Base-by-base conservation (phyloP, 2,113 vertebrate genomes). In the Rhipidura dahli region DNA sequence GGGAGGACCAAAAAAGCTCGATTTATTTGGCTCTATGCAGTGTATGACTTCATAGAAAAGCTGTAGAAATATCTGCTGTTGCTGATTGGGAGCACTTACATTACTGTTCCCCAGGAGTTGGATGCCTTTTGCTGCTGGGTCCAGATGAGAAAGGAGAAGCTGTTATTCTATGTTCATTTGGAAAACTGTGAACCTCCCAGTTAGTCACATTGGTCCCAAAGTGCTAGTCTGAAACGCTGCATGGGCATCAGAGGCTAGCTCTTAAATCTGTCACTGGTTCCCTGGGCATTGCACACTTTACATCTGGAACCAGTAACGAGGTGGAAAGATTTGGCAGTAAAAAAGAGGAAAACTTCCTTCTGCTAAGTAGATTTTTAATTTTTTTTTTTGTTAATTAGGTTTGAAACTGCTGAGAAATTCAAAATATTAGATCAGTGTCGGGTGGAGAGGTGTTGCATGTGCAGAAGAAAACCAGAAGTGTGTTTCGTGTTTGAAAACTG, bases 231-330 rank as follows among this genome's bases (percentile, higher is more conserved):
- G 57, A 89, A 95, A 60, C 0, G 1, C 65, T 60, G 77, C 77
- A 49, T 9, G 6, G 61, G 53, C 57, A 54, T 79, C 65, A 39
- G 69, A 63, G 70, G 28, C 84, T 79, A 39, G 72, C 56, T 86
- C 65, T 94, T 91, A 87, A 94, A 94, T 89, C 81, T 95, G 69
- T 85, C 91, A 42, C 31, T 72, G 40, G 19, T 68, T 93, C 69
- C 83, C 69, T 57, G 49, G 50, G 63, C n/a, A 47, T 24, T 69
- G 33, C 61, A 28, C n/a, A 4, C 42, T n/a, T 86, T 24, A 47
- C 53, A 69, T 79, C 66, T 95, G 91, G 90, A 94, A 71, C 35
- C 23, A 69, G 45, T 49, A 82, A 69, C 0, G 1, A 60, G 44
- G 23, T 82, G 31, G 66, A 76, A 86, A 88, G 51, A 89, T 78